These are phyloP conservation scores for Pseudochaenichthys georgianus DNA, from an alignment of 2,797 vertebrate genomes.

Conservation along the genomic window DNA sequence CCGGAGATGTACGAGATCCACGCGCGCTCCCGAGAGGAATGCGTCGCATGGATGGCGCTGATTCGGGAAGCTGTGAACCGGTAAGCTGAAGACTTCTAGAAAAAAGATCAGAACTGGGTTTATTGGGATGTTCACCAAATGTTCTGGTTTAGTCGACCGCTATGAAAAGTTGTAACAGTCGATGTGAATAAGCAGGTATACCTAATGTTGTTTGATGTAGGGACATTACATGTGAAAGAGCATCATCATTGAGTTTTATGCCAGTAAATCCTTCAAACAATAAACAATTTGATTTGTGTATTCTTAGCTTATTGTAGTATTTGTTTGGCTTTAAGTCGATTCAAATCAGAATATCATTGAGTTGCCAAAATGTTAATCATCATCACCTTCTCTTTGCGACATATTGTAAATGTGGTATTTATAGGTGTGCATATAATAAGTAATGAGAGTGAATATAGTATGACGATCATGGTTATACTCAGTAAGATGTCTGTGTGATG, in stretches of 20 bases:
- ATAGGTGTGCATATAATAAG: not conserved
- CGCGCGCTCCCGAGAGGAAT: slow-evolving; percentile 88
- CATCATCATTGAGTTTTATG: not conserved
- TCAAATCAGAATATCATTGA: not conserved
- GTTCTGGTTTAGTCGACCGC: not conserved
- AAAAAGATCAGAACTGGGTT: not conserved
- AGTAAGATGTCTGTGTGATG: slow-evolving; percentile 31
- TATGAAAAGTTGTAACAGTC: not conserved
- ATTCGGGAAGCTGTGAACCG: slow-evolving; percentile 90
- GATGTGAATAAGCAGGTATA: not conserved
- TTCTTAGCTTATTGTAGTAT: not conserved
- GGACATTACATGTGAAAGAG: not conserved
- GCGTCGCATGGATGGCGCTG: slow-evolving; percentile 87
- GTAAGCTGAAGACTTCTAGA: slow-evolving; percentile 69
- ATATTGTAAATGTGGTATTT: not conserved
- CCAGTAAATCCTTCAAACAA: not conserved
- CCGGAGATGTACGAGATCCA: slow-evolving; percentile 96
- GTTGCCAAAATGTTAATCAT: not conserved
- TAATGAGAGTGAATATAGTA: not conserved
- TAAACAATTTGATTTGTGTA: not conserved
- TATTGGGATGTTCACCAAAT: not conserved
- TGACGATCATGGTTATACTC: not conserved
- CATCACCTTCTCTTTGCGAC: not conserved
- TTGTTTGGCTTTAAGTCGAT: not conserved
- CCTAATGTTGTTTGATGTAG: not conserved